Conservation (phyloP, 2,888 invertebrate genomes). For the Galerucella calmariensis region DNA sequence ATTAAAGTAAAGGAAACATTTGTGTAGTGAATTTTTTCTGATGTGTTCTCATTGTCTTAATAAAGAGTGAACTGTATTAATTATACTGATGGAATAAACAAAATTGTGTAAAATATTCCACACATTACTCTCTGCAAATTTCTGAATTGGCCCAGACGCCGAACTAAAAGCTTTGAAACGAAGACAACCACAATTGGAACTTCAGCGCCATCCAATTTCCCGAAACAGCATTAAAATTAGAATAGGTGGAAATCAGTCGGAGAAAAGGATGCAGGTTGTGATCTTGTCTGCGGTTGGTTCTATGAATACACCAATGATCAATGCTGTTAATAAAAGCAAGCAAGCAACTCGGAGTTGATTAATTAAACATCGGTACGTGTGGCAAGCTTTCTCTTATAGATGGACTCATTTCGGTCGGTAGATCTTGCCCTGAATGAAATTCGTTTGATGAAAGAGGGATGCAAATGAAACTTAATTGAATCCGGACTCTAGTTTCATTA, state of each 20-base stretch:
- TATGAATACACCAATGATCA: conserved; percentile 65
- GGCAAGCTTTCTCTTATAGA: conserved; percentile 57
- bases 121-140: background rate
- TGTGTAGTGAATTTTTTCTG: too few relatives aligned
- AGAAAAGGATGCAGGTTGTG: conserved; percentile 58
- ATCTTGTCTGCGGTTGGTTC: conserved; percentile 63
- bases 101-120: too few relatives aligned
- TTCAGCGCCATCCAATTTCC: conserved; percentile 29
- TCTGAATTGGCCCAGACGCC: background rate
- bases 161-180: conserved; percentile 11
- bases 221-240: conserved; percentile 39
- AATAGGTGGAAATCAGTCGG: conserved; percentile 44
- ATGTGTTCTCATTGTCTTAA: too few relatives aligned
- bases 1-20: too few relatives aligned
- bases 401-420: conserved; percentile 39
- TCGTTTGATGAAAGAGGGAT: conserved; percentile 31
- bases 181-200: conserved; percentile 25
- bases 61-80: too few relatives aligned
- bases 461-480: conserved; percentile 33
- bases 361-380: conserved; percentile 65
- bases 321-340: conserved; percentile 64
- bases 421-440: conserved; percentile 38
- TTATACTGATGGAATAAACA: too few relatives aligned
- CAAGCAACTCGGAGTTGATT: conserved; percentile 63
- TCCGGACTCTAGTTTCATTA: conserved; percentile 18